Evolutionary conservation across 2,888 invertebrate genomes (phyloP), one percentile per base, ranked within the genome.

Genomic region (Ectemnius cavifrons): DNA sequence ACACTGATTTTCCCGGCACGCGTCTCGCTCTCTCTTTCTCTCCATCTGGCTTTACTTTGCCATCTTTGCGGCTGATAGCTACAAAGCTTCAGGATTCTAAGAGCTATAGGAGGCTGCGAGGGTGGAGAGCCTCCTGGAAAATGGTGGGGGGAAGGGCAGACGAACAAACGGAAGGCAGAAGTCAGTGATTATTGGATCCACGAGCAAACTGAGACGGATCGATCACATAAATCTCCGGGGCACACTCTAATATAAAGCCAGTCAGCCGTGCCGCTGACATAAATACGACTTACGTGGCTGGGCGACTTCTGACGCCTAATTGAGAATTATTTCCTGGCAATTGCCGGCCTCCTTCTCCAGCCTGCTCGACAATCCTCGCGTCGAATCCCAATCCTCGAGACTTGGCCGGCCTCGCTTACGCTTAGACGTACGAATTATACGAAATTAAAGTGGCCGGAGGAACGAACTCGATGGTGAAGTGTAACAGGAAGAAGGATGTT

Each of bases 181-280:
- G 16, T 16, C 52, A 16, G 16, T 69, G 74, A 80, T 77, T 75
- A 80, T 75, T 77, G 79, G 72, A 79, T 82, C 75, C 59, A 70
- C 73, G 77, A 79, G 87, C 87, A 90, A 90, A 90, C 88, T 89
- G 89, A 90, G 90, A 90, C 88, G 86, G 89, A 90, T 90, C 85
- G 88, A 78, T 85, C 85, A 82, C 85, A 89, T 91, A 90, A 90
- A 90, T 90, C 90, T 89, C 87, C 78, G 79, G 80, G 11, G 57
- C 72, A 58, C 76, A 77, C 67, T 84, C 84, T 87, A 87, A 89
- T 90, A 90, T 88, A 89, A 89, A 89, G 87, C 86, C 87, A 72
- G 70, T 60, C 63, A 63, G 66, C 62, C 63, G 58, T 59, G 56
- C 80, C 71, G 61, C 79, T 73, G 84, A 88, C 89, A 90, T 91